phyloP scores from a whole-genome alignment of 2,113 vertebrate genomes.

The Galbula dea region DNA sequence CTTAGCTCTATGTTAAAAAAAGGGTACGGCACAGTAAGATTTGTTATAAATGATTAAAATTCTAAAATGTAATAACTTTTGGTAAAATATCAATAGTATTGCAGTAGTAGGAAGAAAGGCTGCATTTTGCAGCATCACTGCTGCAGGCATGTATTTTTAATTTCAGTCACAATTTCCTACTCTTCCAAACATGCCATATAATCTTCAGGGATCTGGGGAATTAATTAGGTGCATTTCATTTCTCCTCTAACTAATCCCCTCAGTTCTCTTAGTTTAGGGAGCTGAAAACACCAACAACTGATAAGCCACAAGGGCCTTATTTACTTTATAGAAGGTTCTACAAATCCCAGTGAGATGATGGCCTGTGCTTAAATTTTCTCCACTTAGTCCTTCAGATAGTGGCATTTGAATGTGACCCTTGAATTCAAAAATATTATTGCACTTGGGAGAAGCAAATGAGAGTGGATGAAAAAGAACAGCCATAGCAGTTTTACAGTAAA shows the following conservation, averaged over 20 bases:
- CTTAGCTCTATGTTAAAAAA: background rate
- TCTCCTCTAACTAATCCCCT: constrained; percentile 61
- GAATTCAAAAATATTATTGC: constrained; percentile 18
- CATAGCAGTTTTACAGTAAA: background rate
- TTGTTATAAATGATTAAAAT: background rate
- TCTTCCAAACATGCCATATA: constrained; percentile 49
- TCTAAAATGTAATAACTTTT: background rate
- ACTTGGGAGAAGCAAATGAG: background rate
- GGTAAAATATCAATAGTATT: background rate
- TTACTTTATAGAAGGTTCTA: constrained; percentile 47
- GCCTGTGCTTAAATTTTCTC: constrained; percentile 15
- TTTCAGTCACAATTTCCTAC: constrained; percentile 56
- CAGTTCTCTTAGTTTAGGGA: constrained; percentile 52
- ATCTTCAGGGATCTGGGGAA: constrained; percentile 59
- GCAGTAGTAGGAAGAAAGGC: background rate
- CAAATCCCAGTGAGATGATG: background rate
- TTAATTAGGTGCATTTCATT: constrained; percentile 69
- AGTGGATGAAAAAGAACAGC: background rate
- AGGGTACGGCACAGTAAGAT: background rate
- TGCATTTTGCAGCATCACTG: background rate
- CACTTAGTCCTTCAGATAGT: background rate
- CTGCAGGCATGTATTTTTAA: constrained; percentile 48
- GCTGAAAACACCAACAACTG: constrained; percentile 15
- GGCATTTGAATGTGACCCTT: constrained; percentile 39
- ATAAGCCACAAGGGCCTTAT: constrained; percentile 61